Evolutionary conservation across 2,797 vertebrate genomes (phyloP), one percentile per base, ranked within the genome.

Genomic region (Gymnothorax reevesii): DNA sequence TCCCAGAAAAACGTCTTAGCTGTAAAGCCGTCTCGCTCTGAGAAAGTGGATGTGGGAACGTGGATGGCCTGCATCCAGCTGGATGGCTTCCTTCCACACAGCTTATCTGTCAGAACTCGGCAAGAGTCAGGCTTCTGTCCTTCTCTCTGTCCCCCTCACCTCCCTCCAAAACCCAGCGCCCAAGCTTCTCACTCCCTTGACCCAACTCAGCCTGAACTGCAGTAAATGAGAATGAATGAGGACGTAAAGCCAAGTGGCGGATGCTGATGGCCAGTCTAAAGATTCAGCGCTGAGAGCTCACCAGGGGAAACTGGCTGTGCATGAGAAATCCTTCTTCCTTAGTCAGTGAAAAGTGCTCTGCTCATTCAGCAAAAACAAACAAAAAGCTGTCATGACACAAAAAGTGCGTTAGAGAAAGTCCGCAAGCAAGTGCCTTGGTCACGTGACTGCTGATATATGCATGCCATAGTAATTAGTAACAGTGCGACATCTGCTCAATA

Each of bases 401-500:
- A 75, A 75, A 3, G 42, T 49, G 42, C 73, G 20, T 80, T 52
- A 80, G 49, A 80, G 4, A 80, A n/a, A 55, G 77, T 49, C 75
- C 17, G 75, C 42, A 79, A 54, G 33, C 20, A 13, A 52, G 15
- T 49, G 12, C 73, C 33, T 49, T 49, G 71, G 10, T 12, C 25
- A 66, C n/a, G 20, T 6, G 66, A 69, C 66, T n/a, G 60, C 60
- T 64, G 15, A 64, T 64, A 64, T 64, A 20, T 20, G 64, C 64
- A 66, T 66, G 22, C 87, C 88, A 88, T 86, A 75, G 66, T 88
- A 88, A 90, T 89, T 90, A 88, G 87, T 85, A 77, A 89, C 83
- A 87, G 86, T 88, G 86, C 84, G 87, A 88, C 82, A 88, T 82
- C 77, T 82, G 25, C 85, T 84, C 86, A 84, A 85, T 90, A 89